Evolutionary conservation across 2,888 invertebrate genomes (phyloP).

Genomic region (Argyresthia goedartella): DNA sequence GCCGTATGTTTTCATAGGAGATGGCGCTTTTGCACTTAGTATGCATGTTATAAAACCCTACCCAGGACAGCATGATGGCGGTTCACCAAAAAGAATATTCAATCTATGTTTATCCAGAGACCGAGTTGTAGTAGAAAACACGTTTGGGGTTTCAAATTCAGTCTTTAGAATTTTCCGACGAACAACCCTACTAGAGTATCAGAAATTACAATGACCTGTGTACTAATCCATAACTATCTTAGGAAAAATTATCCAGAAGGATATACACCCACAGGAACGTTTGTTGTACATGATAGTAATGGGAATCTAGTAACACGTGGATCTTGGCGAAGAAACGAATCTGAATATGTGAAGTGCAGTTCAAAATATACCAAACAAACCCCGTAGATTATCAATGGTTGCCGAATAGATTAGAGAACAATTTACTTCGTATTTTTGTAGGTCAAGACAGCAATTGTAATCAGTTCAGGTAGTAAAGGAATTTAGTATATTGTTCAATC

Average conservation of each 20-base stretch:
- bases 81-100: slow-evolving; percentile 9
- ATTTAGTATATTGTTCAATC: too few species aligned
- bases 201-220: slow-evolving; percentile 5
- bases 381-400: slow-evolving; percentile 13
- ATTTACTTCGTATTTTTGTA: slow-evolving; percentile 18
- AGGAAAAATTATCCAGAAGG: slow-evolving; percentile 17
- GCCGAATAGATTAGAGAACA: slow-evolving; percentile 13
- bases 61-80: slow-evolving; percentile 9
- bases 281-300: slow-evolving; percentile 17
- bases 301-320: too few species aligned
- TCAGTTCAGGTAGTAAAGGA: too few species aligned
- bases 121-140: slow-evolving; percentile 10
- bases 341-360: slow-evolving; percentile 10
- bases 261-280: slow-evolving; percentile 18
- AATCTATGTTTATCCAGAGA: slow-evolving; percentile 5
- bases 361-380: slow-evolving; percentile 12
- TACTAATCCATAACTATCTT: slow-evolving; percentile 9
- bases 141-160: too few species aligned
- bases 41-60: slow-evolving; percentile 9
- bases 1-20: too few species aligned
- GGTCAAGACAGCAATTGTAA: too few species aligned
- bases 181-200: slow-evolving; percentile 10
- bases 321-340: too few species aligned
- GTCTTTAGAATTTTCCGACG: slow-evolving; percentile 11
- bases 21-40: slow-evolving; percentile 9